Percentiles rank a stretch among this genome's conserved stretches.
Conservation (phyloP, 1,140 invertebrate species). For the Danaus plexippus region DNA sequence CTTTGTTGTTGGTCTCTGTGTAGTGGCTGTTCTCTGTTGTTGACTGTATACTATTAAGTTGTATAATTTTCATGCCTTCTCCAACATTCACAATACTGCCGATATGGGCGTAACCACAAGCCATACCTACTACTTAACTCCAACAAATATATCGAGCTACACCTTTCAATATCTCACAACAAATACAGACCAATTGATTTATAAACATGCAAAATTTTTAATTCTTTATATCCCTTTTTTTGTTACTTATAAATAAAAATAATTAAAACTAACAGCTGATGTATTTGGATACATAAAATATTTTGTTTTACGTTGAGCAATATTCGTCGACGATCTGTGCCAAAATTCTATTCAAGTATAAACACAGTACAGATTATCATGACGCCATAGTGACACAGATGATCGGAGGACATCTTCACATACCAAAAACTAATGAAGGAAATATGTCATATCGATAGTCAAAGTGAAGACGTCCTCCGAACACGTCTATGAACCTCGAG, state of each 20-base stretch:
- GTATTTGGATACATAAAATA: slow-evolving; percentile 14
- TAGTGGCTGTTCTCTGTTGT: slow-evolving; percentile 72
- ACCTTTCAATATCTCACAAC: slow-evolving; percentile 65
- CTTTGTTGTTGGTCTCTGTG: slow-evolving; percentile 67
- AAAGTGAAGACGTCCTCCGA: slow-evolving; percentile 29
- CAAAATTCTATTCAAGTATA: slow-evolving; percentile 20
- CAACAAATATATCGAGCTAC: slow-evolving; percentile 67
- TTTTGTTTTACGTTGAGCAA: slow-evolving; percentile 14
- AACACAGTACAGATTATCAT: slow-evolving; percentile 55
- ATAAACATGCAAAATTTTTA: slow-evolving; percentile 8
- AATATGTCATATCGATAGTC: neutral
- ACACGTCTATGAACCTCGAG: slow-evolving; percentile 34
- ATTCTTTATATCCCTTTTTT: slow-evolving; percentile 17
- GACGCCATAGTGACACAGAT: slow-evolving; percentile 47
- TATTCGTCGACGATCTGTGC: slow-evolving; percentile 22
- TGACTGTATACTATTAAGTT: slow-evolving; percentile 69
- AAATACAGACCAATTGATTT: slow-evolving; percentile 55
- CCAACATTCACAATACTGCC: slow-evolving; percentile 70
- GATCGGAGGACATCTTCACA: slow-evolving; percentile 37
- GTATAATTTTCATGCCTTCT: slow-evolving; percentile 70
- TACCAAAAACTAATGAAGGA: neutral
- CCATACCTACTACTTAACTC: slow-evolving; percentile 65
- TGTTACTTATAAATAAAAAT: slow-evolving; percentile 15
- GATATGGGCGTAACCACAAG: slow-evolving; percentile 65
- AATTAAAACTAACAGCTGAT: slow-evolving; percentile 19